These are phyloP conservation scores for Epinephelus cyanopodus DNA, from an alignment of 2,113 vertebrate species.

Conservation along the genomic window DNA sequence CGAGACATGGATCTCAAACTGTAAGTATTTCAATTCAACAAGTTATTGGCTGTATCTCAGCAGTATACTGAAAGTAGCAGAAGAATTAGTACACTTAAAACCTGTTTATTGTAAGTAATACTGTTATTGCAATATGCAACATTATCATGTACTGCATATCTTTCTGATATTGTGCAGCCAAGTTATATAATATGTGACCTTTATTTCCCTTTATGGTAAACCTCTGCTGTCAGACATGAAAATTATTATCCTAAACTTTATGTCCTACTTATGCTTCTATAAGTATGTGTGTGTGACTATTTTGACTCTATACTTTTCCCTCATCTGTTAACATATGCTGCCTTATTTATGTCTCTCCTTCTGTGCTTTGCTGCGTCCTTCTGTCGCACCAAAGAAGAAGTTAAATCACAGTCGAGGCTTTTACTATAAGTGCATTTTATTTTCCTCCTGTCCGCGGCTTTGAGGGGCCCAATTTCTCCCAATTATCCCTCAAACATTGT, in stretches of 20 bases:
- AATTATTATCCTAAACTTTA: neutral
- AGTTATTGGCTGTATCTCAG: no score
- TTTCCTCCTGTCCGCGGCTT: conserved; percentile 33
- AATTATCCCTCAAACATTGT: conserved; percentile 54
- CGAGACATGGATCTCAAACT: no score
- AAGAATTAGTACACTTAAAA: no score
- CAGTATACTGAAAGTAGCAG: no score
- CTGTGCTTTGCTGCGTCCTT: neutral
- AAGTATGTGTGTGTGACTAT: neutral
- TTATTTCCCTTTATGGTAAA: neutral
- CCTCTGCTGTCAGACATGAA: neutral
- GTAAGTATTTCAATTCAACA: no score
- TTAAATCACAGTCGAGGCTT: conserved; percentile 37
- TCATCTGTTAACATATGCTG: neutral
- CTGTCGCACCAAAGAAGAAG: conserved; percentile 4
- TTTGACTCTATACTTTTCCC: neutral
- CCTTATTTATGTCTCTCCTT: neutral
- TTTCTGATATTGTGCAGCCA: no score
- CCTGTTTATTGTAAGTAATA: no score
- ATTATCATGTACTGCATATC: no score
- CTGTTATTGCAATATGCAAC: no score
- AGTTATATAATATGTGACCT: no score
- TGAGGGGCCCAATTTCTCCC: conserved; percentile 36
- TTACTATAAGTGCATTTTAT: conserved; percentile 48
- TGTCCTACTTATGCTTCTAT: neutral